phyloP scores from a whole-genome alignment of 2,888 invertebrate species.

The Barypeithes pellucidus region DNA sequence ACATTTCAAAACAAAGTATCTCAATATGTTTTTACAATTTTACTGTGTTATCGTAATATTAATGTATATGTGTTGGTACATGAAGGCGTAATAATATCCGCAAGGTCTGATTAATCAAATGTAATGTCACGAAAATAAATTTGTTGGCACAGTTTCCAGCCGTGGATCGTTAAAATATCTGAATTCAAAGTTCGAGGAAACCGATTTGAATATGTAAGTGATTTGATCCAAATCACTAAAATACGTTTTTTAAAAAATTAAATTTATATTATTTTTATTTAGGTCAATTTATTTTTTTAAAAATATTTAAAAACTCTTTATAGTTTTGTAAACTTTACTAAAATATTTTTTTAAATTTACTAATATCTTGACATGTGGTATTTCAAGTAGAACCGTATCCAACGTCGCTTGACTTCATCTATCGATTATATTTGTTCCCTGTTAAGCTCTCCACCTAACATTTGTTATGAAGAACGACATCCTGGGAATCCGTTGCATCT shows the following conservation, averaged over 20 bases:
- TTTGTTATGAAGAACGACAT: too few species aligned
- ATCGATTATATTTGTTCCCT: too few species aligned
- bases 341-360: too few species aligned
- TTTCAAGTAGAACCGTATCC: too few species aligned
- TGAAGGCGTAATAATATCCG: conserved; percentile 11
- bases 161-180: conserved; percentile 6
- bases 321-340: too few species aligned
- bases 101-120: conserved; percentile 23
- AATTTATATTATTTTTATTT: not conserved
- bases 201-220: conserved; percentile 3
- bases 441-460: too few species aligned
- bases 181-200: conserved; percentile 9
- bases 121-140: conserved; percentile 24
- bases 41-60: not conserved
- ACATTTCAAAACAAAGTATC: too few species aligned
- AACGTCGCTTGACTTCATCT: too few species aligned
- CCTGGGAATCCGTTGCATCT: too few species aligned
- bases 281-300: not conserved
- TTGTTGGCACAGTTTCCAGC: conserved; percentile 12
- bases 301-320: too few species aligned
- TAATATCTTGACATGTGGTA: too few species aligned
- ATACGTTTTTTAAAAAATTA: not conserved
- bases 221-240: not conserved
- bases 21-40: too few species aligned
- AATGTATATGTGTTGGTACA: conserved; percentile 6